Conservation (phyloP, 2,113 vertebrate genomes). For the Microcebus griseorufus region DNA sequence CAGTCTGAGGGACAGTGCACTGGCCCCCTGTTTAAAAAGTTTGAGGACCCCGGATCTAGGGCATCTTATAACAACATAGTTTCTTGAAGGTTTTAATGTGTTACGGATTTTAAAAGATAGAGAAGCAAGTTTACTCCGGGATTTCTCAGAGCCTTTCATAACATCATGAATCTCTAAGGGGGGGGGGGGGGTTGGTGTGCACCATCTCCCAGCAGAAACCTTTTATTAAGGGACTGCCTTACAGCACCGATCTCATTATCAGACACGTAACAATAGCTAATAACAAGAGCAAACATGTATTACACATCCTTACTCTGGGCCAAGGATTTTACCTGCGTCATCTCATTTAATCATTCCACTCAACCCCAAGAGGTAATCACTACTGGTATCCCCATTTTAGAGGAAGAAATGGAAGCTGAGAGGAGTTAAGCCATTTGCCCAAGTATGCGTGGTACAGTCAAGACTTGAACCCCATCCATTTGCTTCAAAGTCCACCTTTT, state of each 20-base stretch:
- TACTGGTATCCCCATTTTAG: neutral
- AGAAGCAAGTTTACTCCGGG: neutral
- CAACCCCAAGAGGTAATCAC: neutral
- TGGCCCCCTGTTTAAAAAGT: too few species aligned
- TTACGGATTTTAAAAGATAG: neutral
- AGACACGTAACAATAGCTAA: neutral
- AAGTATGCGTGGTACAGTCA: neutral
- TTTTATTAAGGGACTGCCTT: neutral
- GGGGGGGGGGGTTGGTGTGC: accelerated
- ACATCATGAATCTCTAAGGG: neutral
- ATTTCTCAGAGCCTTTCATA: neutral
- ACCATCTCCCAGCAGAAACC: neutral
- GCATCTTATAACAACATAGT: neutral
- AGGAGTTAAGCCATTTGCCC: neutral
- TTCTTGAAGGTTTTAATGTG: neutral
- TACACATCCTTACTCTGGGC: neutral
- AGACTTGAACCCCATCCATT: neutral
- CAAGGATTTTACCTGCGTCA: neutral
- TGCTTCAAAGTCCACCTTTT: neutral
- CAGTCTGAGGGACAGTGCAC: too few species aligned
- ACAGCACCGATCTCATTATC: neutral
- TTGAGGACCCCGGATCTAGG: neutral
- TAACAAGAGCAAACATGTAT: neutral
- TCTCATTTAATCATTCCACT: neutral
- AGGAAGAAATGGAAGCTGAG: neutral